Conservation (phyloP, 2,113 vertebrate genomes). For the Clarias macrocephalus region DNA sequence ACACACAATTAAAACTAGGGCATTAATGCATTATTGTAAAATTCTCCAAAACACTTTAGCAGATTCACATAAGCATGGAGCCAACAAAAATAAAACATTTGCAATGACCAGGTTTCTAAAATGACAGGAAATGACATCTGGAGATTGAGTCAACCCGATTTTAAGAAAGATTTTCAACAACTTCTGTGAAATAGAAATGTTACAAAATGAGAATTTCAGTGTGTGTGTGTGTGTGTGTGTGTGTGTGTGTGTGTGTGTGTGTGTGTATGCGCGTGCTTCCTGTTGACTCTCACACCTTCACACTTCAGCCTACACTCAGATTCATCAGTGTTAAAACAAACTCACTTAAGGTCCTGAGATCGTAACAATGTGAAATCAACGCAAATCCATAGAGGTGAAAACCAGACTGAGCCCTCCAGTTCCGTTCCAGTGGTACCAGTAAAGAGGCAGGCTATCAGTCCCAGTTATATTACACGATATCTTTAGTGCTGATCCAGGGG, state of each 20-base stretch:
- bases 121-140: not conserved
- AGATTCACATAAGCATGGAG: not conserved
- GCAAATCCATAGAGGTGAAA: not conserved
- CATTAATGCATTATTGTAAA: not conserved
- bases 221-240: not conserved
- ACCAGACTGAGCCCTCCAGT: conserved; percentile 22
- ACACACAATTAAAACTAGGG: not conserved
- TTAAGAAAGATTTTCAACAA: not conserved
- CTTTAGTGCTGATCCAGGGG: conserved; percentile 5
- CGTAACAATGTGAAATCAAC: not conserved
- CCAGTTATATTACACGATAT: conserved; percentile 44
- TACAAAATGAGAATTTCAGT: not conserved
- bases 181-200: not conserved
- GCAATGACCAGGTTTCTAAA: not conserved
- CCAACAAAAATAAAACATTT: not conserved
- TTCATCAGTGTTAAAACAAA: not conserved
- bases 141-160: no score
- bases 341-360: not conserved
- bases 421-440: conserved; percentile 53
- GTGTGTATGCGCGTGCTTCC: not conserved
- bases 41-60: not conserved
- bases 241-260: no score
- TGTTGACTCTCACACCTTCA: not conserved
- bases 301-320: not conserved
- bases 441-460: conserved; percentile 31